These are phyloP conservation scores for Hydractinia symbiolongicarpus DNA, from an alignment of 30 jellyfish, hydroid and myxozoan species.

Conservation along the genomic window DNA sequence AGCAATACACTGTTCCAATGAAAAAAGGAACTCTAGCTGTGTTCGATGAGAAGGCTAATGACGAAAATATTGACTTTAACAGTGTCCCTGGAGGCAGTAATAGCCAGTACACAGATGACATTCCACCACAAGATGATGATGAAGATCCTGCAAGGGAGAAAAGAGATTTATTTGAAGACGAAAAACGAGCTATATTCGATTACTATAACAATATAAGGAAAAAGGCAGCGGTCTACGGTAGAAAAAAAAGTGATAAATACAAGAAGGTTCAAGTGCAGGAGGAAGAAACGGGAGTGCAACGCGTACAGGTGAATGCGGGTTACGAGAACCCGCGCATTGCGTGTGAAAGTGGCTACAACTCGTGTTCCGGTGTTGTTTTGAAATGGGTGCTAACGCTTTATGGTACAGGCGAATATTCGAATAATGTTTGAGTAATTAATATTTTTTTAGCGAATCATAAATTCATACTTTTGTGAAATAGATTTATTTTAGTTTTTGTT, in stretches of 20 bases:
- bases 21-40: slow-evolving; percentile 30
- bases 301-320: slow-evolving; percentile 99
- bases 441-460: too few relatives aligned
- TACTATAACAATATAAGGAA: slow-evolving; percentile 13
- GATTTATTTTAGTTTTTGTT: too few relatives aligned
- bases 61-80: neutral
- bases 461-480: too few relatives aligned
- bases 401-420: slow-evolving; percentile 57
- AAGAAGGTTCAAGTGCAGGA: slow-evolving; percentile 94
- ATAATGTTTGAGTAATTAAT: neutral
- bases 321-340: slow-evolving; percentile 89
- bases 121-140: slow-evolving; percentile 11
- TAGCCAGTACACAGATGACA: neutral
- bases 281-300: slow-evolving; percentile 97
- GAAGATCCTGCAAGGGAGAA: slow-evolving; percentile 18
- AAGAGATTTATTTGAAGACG: slow-evolving; percentile 30
- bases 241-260: neutral
- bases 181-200: slow-evolving; percentile 17
- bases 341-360: slow-evolving; percentile 73
- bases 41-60: slow-evolving; percentile 14
- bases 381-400: slow-evolving; percentile 79
- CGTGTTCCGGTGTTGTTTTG: slow-evolving; percentile 89
- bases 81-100: neutral
- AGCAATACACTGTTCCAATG: slow-evolving; percentile 17
- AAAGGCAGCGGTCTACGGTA: neutral